Base-by-base conservation (phyloP, 2,888 invertebrate genomes). In the Drosophila borealis region DNA sequence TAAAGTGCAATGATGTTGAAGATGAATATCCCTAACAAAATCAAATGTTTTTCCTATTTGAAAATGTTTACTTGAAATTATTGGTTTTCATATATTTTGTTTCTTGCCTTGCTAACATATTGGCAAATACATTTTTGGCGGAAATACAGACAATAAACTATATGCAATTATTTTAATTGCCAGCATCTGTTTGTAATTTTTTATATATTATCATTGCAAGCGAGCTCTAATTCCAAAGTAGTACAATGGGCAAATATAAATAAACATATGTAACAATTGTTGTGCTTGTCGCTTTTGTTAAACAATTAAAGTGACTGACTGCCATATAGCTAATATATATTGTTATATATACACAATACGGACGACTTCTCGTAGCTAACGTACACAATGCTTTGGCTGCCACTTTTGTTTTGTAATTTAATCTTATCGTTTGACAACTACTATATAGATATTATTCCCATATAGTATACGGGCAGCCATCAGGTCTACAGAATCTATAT, bases 371-470 rank as follows among this genome's bases (percentile, higher is more conserved):
- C 51, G 21, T 8, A 37, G 39, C 48, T n/a, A 67, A 49, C 33
- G 44, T 21, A 57, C 49, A 56, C 69, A 67, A 67, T 41, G 63
- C 44, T 46, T 36, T 53, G 44, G 14, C 29, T 33, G 39, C 53
- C 34, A 60, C 59, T 70, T 57, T 67, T 50, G 73, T 80, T 77
- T 83, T 78, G 83, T 81, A 89, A 87, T 81, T 87, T 89, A 89
- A 84, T 89, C 89, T 88, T 89, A 83, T 83, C 89, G 84, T 76
- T 66, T 71, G 77, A 64, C 83, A 69, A 66, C 81, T 65, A 59
- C 64, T 64, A 56, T 72, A 85, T 70, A 74, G 55, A 62, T 64
- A 78, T 59, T 42, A 33, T 39, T 36, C n/a, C 42, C 42, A 49
- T 25, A 55, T 61, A 56, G 14, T 41, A 10, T 45, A 45, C 34